Conservation (phyloP, 2,113 vertebrate genomes). For the Scomber japonicus region DNA sequence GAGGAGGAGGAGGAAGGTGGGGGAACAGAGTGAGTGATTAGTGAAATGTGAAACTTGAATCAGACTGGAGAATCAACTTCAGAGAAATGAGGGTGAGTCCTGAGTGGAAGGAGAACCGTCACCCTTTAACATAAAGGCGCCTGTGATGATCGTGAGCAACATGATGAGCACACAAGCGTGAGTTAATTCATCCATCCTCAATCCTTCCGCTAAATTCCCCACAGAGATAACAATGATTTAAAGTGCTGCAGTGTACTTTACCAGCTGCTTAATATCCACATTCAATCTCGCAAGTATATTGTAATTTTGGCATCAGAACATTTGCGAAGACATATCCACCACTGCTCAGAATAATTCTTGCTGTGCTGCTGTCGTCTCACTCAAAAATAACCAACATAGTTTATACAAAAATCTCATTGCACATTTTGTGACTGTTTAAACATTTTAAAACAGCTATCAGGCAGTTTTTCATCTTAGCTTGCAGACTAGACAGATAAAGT, state of each 20-base stretch:
- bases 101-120: constrained; percentile 46
- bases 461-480: not conserved
- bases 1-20: constrained; percentile 34
- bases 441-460: not conserved
- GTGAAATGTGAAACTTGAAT: constrained; percentile 76
- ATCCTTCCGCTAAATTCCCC: not conserved
- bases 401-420: not conserved
- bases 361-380: not conserved
- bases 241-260: not conserved
- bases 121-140: constrained; percentile 51
- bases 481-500: not conserved
- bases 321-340: not conserved
- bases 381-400: not conserved
- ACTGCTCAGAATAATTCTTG: not conserved
- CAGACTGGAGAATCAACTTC: constrained; percentile 66
- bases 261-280: constrained; percentile 29
- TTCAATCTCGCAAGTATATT: not conserved
- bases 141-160: constrained; percentile 47
- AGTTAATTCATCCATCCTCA: constrained; percentile 2
- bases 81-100: constrained; percentile 68
- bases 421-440: constrained; percentile 1
- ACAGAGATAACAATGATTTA: not conserved
- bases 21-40: constrained; percentile 86
- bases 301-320: constrained; percentile 6
- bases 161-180: constrained; percentile 51